Evolutionary conservation across 2,888 invertebrate genomes (phyloP), one percentile per base, ranked within the genome.

Genomic region (Argyra leucocephala): DNA sequence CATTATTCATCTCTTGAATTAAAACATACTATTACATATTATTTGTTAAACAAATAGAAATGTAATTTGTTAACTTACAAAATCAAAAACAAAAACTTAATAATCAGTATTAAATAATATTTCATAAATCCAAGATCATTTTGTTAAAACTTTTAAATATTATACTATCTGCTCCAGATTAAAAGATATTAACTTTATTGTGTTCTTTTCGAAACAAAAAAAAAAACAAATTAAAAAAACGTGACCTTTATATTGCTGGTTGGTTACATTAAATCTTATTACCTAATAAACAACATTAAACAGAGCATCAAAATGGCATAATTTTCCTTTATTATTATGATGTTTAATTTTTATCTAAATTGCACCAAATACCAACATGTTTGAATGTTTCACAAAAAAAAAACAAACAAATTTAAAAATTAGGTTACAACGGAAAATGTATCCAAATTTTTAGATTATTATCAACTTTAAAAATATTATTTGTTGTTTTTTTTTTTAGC

Each of bases 231-330:
- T 12, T 18, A 9, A 48, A 48, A 48, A 48, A 48, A 48, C 48
- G 48, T 48, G 48, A 48, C 48, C 48, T 48, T 48, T 48, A 18
- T 18, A 48, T 48, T 48, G 5, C 18, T n/a, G 31, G 12, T 31
- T 31, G 18, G n/a, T 48, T 48, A 48, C 48, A 48, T 48, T 31
- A 31, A 31, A 31, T 31, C 31, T 31, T 48, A 48, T 48, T 48
- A 48, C 48, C 48, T 48, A 48, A 48, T 18, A 37, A 26, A n/a
- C 48, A 48, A 18, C 2, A 31, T 7, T 31, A 48, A 48, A 48
- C 48, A 48, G 48, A 48, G 48, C 48, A 48, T 48, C 48, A 48
- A 48, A 31, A 48, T 48, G n/a, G 48, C 48, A 48, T 48, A 48
- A 48, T 48, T 48, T n/a, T 48, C 48, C 31, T 31, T 31, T 31